phyloP scores from a whole-genome alignment of 2,113 vertebrate genomes.

The Candoia aspera region DNA sequence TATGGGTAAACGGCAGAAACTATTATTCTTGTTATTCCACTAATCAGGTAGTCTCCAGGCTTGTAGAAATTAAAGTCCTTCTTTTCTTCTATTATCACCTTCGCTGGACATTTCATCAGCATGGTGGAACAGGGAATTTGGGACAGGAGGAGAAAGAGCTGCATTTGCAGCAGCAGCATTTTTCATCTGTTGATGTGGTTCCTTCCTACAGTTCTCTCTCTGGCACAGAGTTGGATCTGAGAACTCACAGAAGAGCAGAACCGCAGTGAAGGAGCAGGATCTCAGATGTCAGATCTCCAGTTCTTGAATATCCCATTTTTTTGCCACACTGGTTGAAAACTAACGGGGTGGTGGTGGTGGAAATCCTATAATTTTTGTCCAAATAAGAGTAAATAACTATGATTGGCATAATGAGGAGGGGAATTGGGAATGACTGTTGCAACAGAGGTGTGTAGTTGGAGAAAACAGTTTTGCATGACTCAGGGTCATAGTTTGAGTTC shows the following conservation, averaged over 20 bases:
- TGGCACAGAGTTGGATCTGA: no score
- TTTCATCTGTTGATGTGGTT: no score
- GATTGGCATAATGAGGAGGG: background rate
- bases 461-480: background rate
- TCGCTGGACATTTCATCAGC: background rate
- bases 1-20: background rate
- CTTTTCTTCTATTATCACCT: no score
- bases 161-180: no score
- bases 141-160: no score
- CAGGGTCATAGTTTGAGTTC: background rate
- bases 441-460: background rate
- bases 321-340: no score
- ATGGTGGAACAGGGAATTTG: background rate
- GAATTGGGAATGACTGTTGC: background rate
- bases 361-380: background rate
- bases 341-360: no score
- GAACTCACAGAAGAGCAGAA: no score
- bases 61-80: background rate
- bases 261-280: no score
- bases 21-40: background rate
- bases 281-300: no score
- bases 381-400: background rate
- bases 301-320: no score
- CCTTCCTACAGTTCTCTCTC: no score
- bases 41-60: background rate